Base-by-base conservation (phyloP, 2,888 invertebrate species). In the Ecdyonurus torrentis region DNA sequence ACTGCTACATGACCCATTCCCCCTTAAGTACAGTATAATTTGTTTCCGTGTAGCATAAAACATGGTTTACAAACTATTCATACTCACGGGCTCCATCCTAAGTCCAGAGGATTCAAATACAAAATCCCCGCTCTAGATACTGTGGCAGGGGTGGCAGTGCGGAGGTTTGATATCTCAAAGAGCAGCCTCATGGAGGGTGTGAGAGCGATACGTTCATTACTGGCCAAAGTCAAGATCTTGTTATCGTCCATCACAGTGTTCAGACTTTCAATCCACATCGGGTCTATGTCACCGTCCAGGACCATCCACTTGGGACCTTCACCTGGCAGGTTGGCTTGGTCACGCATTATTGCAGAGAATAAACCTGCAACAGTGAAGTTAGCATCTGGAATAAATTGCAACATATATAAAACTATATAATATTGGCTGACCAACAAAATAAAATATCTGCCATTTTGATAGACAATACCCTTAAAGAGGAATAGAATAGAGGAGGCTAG, bases 221-320 rank as follows among this genome's bases (percentile, higher is more conserved):
- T 93, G 3, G 95, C 95, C 68, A 96, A 75, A 0, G 95, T 96
- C 66, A 96, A 73, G 2, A 94, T 90, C 79, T 96, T 96, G 74
- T 96, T 96, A 72, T 96, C 96, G 74, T 96, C 96, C 95, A 96
- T 96, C 20, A 96, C 85, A 2, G 95, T 96, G 72, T 96, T 96
- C 25, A 96, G 79, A 37, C 93, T 94, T 76, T 96, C 95, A 70
- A 96, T 96, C 96, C 95, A 96, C 94, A 95, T 95, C 1, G 95
- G 95, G 78, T 96, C 95, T 69, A 96, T 95, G 72, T 96, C 95
- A 20, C 96, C 95, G 74, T 96, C 96, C 59, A 94, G 80, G 7
- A 96, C 89, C 69, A 96, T 92, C 96, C 96, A 96, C 73, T 94
- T 94, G 0, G 91, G 88, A 0, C 88, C 87, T 69, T 87, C 87